These are phyloP conservation scores for Osmerus eperlanus DNA, from an alignment of 2,113 vertebrate genomes.

Conservation along the genomic window DNA sequence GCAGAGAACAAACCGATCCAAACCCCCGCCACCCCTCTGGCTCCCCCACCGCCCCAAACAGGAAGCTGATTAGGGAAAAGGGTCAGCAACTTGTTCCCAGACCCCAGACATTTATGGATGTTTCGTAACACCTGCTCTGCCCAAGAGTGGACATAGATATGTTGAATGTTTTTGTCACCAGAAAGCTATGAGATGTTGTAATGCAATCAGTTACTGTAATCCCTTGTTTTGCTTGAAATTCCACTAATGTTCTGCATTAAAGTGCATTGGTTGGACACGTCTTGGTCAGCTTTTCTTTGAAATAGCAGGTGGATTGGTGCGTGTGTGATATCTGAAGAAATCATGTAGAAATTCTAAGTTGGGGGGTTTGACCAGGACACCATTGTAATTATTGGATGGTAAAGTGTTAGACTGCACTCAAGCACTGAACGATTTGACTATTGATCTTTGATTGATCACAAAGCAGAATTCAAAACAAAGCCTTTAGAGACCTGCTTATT, in stretches of 20 bases:
- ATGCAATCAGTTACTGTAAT: constrained; percentile 34
- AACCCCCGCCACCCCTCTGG: constrained; percentile 35
- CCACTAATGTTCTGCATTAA: too few relatives aligned
- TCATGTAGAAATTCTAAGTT: constrained; percentile 42
- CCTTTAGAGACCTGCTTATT: constrained; percentile 30
- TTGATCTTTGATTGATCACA: constrained; percentile 61
- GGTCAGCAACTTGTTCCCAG: constrained; percentile 67
- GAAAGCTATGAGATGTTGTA: constrained; percentile 21
- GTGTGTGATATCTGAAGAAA: constrained; percentile 36
- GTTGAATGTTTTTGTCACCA: constrained; percentile 36
- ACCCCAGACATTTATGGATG: constrained; percentile 41
- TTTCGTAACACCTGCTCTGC: constrained; percentile 64
- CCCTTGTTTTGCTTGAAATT: constrained; percentile 17
- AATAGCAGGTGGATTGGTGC: constrained; percentile 44
- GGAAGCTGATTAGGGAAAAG: constrained; percentile 68
- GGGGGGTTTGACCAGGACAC: constrained; percentile 51
- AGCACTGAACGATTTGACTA: constrained; percentile 47
- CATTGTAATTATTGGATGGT: constrained; percentile 56
- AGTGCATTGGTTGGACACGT: not conserved
- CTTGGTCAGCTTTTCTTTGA: constrained; percentile 13
- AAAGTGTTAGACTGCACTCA: constrained; percentile 53
- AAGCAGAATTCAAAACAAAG: constrained; percentile 21
- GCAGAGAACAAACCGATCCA: constrained; percentile 49
- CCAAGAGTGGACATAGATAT: constrained; percentile 34
- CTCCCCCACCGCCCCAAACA: constrained; percentile 62